Evolutionary conservation across 2,797 vertebrate genomes (phyloP), one percentile per base, ranked within the genome.

Genomic region (Avahi laniger): DNA sequence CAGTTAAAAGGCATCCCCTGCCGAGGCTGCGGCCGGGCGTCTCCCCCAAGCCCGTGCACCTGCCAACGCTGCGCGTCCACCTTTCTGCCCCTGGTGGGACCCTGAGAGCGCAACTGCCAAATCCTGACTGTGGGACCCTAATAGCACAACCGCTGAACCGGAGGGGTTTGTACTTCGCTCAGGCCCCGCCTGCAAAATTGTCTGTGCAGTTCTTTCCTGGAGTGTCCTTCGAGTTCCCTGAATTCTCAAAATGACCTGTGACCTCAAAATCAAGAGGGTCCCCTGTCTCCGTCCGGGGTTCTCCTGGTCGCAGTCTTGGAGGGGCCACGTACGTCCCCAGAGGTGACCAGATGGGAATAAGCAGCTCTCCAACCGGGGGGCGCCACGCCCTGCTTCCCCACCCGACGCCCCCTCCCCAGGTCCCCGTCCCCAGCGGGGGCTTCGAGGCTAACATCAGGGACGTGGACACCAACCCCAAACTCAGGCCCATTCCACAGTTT

Each of bases 41-140:
- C 86, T 10, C 2, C 13, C 1, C 0, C 1, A 33, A 7, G 12
- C 26, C 52, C 54, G 1, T 2, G 13, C 41, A 9, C 41, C 22
- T 6, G 5, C 41, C 48, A 15, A 15, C 43, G n/a, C 17, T n/a
- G 67, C 9, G 38, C 15, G 1, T 7, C 5, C n/a, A 4, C 5
- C 84, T 52, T 46, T 63, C 70, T 6, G 0, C 13, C 15, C 26
- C 43, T 1, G 59, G 41, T 7, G 26, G 26, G 46, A 52, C 30
- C n/a, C 17, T 0, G 12, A 26, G 9, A 59, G 57, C 57, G 0
- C 1, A 2, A 11, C 57, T 11, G 57, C 57, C 33, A n/a, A 46
- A 18, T 18, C 43, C n/a, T 43, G 2, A 9, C 26, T 5, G 33
- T 8, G 10, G 33, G 33, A n/a, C n/a, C 63, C 33, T 15, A n/a